Evolutionary conservation across 2,113 vertebrate species (phyloP), one percentile per base, ranked within the genome.

Genomic region (Bagarius yarrelli): DNA sequence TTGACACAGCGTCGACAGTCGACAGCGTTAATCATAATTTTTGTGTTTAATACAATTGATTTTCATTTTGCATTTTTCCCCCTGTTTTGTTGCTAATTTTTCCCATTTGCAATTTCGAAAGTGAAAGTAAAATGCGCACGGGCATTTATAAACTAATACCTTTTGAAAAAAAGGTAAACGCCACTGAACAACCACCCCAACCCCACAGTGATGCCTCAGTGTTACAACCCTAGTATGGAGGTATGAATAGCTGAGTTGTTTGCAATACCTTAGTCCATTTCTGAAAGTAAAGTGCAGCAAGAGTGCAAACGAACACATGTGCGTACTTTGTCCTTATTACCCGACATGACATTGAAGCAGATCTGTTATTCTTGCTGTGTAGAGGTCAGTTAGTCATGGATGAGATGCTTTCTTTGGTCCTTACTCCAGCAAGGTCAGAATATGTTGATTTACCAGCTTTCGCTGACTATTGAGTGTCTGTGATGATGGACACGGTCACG

Each of bases 401-500:
- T 80, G 57, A 36, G 53, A 82, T 72, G 27, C 81, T 80, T 25
- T 64, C 44, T 69, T 64, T 70, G 72, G 30, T 55, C 53, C 40
- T 52, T 32, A 59, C 80, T 25, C 52, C 66, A 53, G 63, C 40
- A 66, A 79, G 47, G 12, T 15, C 56, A 25, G 30, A 60, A 52
- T 64, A 72, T 50, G 61, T 76, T 76, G 67, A 76, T 82, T 73
- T 59, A 77, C 44, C 76, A 52, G 59, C 73, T 80, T 81, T 77
- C 73, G 23, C 70, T 83, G 69, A 75, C 74, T 64, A 70, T 78
- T 78, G 75, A 60, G 25, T 40, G 32, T 53, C 14, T 6, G 25
- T 27, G 74, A 63, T 85, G 75, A 81, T 75, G 78, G 84, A 85
- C 72, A 57, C 44, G 55, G 53, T 56, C 55, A 63, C 40, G 60